A percentile compares a stretch with the other conserved stretches of the same genome.
These are phyloP conservation scores for Orussus abietinus DNA, from an alignment of 1,140 invertebrate species.

Conservation along the genomic window DNA sequence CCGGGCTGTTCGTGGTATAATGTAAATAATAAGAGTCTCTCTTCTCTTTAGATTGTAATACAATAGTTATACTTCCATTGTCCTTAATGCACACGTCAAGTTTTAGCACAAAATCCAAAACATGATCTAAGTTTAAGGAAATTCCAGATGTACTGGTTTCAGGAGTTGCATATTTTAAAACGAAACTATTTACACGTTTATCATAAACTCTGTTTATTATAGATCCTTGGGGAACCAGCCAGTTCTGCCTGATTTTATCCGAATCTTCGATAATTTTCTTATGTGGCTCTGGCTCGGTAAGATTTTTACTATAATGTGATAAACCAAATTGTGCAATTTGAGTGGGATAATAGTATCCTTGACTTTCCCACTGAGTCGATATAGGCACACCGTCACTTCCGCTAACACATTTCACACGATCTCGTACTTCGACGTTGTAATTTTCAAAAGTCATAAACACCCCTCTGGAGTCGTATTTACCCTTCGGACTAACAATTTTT, in stretches of 20 bases:
- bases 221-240: conserved; percentile 65
- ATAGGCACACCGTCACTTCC: conserved; percentile 88
- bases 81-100: conserved; percentile 68
- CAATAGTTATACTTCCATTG: conserved; percentile 78
- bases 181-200: conserved; percentile 53
- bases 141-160: conserved; percentile 69
- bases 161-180: conserved; percentile 69
- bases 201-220: conserved; percentile 62
- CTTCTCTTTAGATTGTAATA: conserved; percentile 72
- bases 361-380: conserved; percentile 91
- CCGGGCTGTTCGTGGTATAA: conserved; percentile 72
- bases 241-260: conserved; percentile 61
- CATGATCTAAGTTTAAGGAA: conserved; percentile 67
- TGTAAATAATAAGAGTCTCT: conserved; percentile 76
- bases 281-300: conserved; percentile 74
- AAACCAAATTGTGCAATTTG: conserved; percentile 98
- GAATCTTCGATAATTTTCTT: conserved; percentile 71
- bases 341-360: conserved; percentile 95
- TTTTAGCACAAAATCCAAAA: conserved; percentile 72
- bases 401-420: conserved; percentile 93
- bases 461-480: conserved; percentile 81
- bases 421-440: conserved; percentile 94
- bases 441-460: conserved; percentile 96
- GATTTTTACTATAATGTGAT: conserved; percentile 94
- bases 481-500: conserved; percentile 83